Conservation (phyloP, 1,140 invertebrate species). For the Drosophila busckii region DNA sequence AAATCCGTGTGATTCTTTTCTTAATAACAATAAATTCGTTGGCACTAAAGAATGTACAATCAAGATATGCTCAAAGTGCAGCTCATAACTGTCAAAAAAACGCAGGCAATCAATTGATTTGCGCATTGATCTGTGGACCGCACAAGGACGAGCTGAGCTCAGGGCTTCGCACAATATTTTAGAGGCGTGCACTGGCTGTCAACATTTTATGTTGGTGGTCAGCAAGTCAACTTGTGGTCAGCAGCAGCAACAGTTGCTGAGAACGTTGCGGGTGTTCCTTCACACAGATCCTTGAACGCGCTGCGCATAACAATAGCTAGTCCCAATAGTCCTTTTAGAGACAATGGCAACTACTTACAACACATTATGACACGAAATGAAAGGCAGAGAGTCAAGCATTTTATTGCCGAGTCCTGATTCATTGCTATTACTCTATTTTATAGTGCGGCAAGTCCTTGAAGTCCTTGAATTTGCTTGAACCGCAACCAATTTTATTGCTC, state of each 20-base stretch:
- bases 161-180: conserved; percentile 62
- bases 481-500: conserved; percentile 78
- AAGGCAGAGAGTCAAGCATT: conserved; percentile 43
- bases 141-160: conserved; percentile 46
- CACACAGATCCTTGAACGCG: conserved; percentile 51
- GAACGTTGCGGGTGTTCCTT: conserved; percentile 63
- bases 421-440: conserved; percentile 75
- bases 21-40: conserved; percentile 73
- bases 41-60: conserved; percentile 36
- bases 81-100: conserved; percentile 70
- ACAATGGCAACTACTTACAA: conserved; percentile 71
- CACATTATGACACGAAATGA: conserved; percentile 71
- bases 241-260: conserved; percentile 57
- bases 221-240: conserved; percentile 59
- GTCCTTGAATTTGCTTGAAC: conserved; percentile 71
- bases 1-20: conserved; percentile 72
- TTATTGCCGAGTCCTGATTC: conserved; percentile 65
- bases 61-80: conserved; percentile 51
- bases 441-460: conserved; percentile 35
- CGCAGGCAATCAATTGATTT: conserved; percentile 60
- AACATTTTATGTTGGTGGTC: conserved; percentile 78
- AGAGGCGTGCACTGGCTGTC: conserved; percentile 75
- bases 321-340: conserved; percentile 40
- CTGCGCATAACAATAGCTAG: conserved; percentile 48
- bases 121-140: conserved; percentile 43